Evolutionary conservation across 2,113 vertebrate species (phyloP).

Genomic region (Zeus faber): DNA sequence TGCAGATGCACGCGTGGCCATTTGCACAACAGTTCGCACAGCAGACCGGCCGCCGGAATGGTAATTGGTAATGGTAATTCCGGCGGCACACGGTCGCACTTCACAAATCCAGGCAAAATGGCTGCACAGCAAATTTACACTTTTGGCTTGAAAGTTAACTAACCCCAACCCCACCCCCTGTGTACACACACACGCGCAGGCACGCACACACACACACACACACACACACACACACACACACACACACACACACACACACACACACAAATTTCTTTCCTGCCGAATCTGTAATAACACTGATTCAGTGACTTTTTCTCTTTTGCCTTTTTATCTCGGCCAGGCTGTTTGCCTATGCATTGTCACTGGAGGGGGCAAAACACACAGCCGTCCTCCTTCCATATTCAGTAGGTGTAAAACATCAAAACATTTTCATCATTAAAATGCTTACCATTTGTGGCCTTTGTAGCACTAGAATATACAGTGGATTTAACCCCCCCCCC

Average conservation of each 20-base stretch:
- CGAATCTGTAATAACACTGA: constrained; percentile 83
- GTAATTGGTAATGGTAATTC: no score
- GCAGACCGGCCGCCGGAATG: no score
- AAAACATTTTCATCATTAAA: constrained; percentile 75
- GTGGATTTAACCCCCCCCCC: constrained; percentile 59
- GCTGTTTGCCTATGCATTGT: constrained; percentile 64
- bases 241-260: constrained; percentile 11
- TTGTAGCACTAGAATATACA: constrained; percentile 67
- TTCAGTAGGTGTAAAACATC: constrained; percentile 69
- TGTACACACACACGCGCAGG: not conserved
- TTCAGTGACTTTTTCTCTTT: constrained; percentile 73
- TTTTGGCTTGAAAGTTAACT: constrained; percentile 49
- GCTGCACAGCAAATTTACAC: constrained; percentile 44
- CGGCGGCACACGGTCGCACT: no score
- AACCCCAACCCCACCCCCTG: not conserved
- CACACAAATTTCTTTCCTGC: constrained; percentile 35
- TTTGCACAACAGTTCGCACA: no score
- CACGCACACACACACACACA: not conserved
- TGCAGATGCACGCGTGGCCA: not conserved
- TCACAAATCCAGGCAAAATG: constrained; percentile 45
- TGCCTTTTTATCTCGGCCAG: constrained; percentile 52
- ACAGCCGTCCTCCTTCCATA: constrained; percentile 60
- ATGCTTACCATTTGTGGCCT: constrained; percentile 73
- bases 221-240: constrained; percentile 1
- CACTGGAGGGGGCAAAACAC: constrained; percentile 69